Conservation (phyloP, 2,888 invertebrate species). For the Aphodius sticticus region DNA sequence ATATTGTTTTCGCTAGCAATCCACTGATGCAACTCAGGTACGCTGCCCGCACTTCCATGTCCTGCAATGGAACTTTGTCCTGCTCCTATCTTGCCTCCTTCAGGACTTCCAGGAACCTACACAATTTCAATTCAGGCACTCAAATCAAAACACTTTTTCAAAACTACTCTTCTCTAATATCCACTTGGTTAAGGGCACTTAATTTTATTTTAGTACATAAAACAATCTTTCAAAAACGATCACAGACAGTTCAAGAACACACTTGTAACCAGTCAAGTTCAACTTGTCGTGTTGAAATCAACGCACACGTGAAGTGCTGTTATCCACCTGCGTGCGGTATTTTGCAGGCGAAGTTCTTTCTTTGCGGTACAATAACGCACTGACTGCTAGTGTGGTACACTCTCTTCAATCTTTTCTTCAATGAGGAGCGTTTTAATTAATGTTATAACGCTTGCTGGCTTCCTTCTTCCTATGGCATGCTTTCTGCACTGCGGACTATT, state of each 20-base stretch:
- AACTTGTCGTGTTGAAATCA: neutral
- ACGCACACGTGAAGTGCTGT: conserved; percentile 27
- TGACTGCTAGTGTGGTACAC: conserved; percentile 40
- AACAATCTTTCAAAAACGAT: no score
- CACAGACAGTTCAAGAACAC: no score
- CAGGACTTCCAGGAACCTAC: neutral
- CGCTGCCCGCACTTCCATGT: conserved; percentile 45
- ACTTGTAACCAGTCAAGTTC: neutral
- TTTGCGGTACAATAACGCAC: conserved; percentile 47
- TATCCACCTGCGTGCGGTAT: conserved; percentile 8
- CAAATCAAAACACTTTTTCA: neutral
- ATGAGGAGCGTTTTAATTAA: conserved; percentile 54
- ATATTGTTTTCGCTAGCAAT: conserved; percentile 60
- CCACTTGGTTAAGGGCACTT: neutral
- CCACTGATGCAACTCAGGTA: conserved; percentile 57
- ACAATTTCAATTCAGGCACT: neutral
- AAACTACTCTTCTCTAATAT: neutral
- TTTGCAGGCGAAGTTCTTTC: conserved; percentile 37
- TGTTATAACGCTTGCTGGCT: conserved; percentile 51
- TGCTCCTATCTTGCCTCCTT: conserved; percentile 65
- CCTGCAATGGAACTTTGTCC: conserved; percentile 54
- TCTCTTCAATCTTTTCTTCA: conserved; percentile 26
- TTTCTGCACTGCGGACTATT: conserved; percentile 58
- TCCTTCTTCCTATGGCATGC: conserved; percentile 48
- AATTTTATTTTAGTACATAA: no score